Percentiles rank a stretch among this genome's conserved stretches.
Conservation (phyloP, 2,113 vertebrate genomes). For the Catharus fuscescens region DNA sequence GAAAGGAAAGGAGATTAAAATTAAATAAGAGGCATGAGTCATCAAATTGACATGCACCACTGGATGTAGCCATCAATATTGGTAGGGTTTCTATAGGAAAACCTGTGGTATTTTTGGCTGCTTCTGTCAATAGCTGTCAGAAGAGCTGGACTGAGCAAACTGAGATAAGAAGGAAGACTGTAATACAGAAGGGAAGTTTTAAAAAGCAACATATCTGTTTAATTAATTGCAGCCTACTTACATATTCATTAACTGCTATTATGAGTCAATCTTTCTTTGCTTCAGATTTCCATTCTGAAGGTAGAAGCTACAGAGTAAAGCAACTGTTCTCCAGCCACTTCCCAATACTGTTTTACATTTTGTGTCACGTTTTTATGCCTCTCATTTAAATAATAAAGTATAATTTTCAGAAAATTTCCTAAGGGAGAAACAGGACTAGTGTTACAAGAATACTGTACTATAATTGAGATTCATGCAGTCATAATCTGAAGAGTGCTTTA, state of each 20-base stretch:
- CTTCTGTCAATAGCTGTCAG: constrained; percentile 14
- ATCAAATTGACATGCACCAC: background rate
- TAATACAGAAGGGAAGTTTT: background rate
- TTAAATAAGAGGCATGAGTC: background rate
- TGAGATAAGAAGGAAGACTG: background rate
- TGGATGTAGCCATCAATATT: background rate
- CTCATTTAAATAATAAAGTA: background rate
- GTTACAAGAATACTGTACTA: background rate
- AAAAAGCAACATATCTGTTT: background rate
- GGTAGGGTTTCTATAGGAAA: background rate
- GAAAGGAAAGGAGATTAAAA: constrained; percentile 35
- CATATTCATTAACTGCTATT: background rate
- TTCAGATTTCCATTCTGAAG: background rate
- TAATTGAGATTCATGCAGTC: background rate
- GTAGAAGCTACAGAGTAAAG: background rate
- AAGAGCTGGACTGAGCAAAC: constrained; percentile 8
- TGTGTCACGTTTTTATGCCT: background rate
- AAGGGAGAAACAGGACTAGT: background rate
- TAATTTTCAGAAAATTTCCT: background rate
- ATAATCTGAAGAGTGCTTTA: background rate
- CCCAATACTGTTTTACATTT: background rate
- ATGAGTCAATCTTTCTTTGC: background rate
- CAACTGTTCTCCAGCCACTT: background rate
- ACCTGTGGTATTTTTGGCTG: constrained; percentile 17
- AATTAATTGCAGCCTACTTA: constrained; percentile 7